Base-by-base conservation (phyloP, 2,888 invertebrate genomes). In the Electrophaes corylata region DNA sequence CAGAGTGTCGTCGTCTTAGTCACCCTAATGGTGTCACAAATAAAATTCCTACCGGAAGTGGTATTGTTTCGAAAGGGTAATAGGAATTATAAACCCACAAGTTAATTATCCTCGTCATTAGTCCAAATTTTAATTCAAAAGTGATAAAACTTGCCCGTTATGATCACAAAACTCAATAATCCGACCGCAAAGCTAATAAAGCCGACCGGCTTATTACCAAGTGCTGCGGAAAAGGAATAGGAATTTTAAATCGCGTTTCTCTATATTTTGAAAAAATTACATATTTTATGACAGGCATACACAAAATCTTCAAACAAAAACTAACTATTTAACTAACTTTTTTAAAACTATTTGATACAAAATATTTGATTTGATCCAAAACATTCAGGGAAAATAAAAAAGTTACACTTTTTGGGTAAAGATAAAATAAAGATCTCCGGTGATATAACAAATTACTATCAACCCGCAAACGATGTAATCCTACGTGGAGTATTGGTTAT, bases 131-230 rank as follows among this genome's bases (percentile, higher is more conserved):
- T 49, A 46, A 54, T 56, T 49, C 20, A 50, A 35, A 53, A 26
- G 46, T 37, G 31, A 57, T 47, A 53, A 39, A 55, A 44, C 1
- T 26, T 20, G 43, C 8, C 46, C 46, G 19, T 14, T 14, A 40
- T 11, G 23, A 37, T 55, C 26, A n/a, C 26, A 11, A 53, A 51
- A 43, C 10, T 14, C 26, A 35, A 16, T 35, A 35, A 35, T 35
- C 35, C 56, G 53, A 40, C 50, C 37, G 47, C 43, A 47, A 47
- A 60, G 46, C 43, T 58, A 49, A 57, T 62, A 60, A 57, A 46
- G 49, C 46, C 47, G 40, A 52, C 54, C 49, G 55, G 56, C 31
- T 62, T 39, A 35, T 20, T 31, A 14, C 10, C 18, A 47, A 45
- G 55, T 48, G 41, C 39, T 50, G 41, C 4, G 4, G 2, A 11